These are phyloP conservation scores for Siniperca chuatsi DNA, from an alignment of 2,113 vertebrate species.

Conservation along the genomic window DNA sequence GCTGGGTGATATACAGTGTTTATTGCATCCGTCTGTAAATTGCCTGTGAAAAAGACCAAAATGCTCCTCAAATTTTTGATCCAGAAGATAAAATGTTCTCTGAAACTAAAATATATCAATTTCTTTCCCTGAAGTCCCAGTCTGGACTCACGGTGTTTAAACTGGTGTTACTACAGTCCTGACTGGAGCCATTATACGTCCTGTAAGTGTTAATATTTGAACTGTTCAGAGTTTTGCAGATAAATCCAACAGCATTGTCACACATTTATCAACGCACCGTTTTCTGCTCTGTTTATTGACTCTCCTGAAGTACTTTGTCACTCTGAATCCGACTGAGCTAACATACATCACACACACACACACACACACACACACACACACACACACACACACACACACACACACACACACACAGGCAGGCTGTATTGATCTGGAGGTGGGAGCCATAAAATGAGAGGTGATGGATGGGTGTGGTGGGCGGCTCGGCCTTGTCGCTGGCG, in stretches of 20 bases:
- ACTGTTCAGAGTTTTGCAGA: slow-evolving; percentile 7
- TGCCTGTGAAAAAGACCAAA: neutral
- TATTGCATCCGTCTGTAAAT: neutral
- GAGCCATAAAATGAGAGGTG: slow-evolving; percentile 59
- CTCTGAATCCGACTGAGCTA: slow-evolving; percentile 44
- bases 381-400: slow-evolving; percentile 31
- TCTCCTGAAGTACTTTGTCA: slow-evolving; percentile 47
- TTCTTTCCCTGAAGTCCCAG: neutral
- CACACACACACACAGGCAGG: neutral
- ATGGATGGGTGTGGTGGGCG: slow-evolving; percentile 62
- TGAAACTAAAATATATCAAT: neutral
- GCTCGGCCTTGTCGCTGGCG: slow-evolving; percentile 52
- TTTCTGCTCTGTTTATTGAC: slow-evolving; percentile 56
- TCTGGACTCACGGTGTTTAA: neutral
- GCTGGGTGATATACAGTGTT: neutral
- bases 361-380: slow-evolving; percentile 25
- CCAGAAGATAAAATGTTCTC: neutral
- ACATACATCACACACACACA: slow-evolving; percentile 24
- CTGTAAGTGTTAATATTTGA: neutral
- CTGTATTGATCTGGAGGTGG: slow-evolving; percentile 65
- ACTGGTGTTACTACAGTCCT: neutral
- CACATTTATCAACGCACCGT: slow-evolving; percentile 24
- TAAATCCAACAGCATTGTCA: slow-evolving; percentile 44
- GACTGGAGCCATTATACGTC: neutral
- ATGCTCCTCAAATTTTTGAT: neutral